Base-by-base conservation (phyloP, 2,797 vertebrate genomes). In the Rhabdophis nuchalis region DNA sequence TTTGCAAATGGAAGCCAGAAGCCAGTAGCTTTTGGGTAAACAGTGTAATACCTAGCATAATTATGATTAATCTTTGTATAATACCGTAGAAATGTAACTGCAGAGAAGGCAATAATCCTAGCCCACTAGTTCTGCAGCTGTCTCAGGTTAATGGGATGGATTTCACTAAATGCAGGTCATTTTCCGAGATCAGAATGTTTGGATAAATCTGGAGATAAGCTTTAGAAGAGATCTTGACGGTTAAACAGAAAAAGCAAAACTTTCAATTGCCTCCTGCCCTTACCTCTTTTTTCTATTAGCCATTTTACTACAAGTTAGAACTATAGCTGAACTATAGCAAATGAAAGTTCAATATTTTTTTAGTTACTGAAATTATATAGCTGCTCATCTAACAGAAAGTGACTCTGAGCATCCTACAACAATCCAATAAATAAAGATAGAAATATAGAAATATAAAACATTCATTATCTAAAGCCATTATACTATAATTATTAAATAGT, bases 121-220 rank as follows among this genome's bases (percentile, higher is more conserved):
- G 25, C 1, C 68, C 56, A 53, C n/a, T 58, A 91, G 23, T 85
- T 46, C 61, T 77, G 41, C 41, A 68, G 60, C 52, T 89, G 58
- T 58, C 88, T 86, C 10, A 56, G 92, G n/a, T 41, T 77, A 93
- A 93, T 91, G 90, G 82, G 29, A 72, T 77, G 60, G 82, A 91
- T 77, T 89, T 61, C 85, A 86, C 72, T 86, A 86, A 89, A 89
- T 52, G 82, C 16, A 57, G 29, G 86, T 91, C 58, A 88, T n/a
- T 50, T 25, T n/a, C 53, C 52, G 77, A 54, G 23, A 86, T 16
- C 87, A 86, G 82, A 91, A 89, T 60, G 60, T 86, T 58, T 86
- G 77, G 82, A 16, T 91, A 68, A 87, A 85, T 85, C 88, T 7
- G 7, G 56, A 85, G 54, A 88, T 91, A 88, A 89, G 87, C 77